Base-by-base conservation (phyloP, 1,140 invertebrate genomes). In the Macrobrachium nipponense region DNA sequence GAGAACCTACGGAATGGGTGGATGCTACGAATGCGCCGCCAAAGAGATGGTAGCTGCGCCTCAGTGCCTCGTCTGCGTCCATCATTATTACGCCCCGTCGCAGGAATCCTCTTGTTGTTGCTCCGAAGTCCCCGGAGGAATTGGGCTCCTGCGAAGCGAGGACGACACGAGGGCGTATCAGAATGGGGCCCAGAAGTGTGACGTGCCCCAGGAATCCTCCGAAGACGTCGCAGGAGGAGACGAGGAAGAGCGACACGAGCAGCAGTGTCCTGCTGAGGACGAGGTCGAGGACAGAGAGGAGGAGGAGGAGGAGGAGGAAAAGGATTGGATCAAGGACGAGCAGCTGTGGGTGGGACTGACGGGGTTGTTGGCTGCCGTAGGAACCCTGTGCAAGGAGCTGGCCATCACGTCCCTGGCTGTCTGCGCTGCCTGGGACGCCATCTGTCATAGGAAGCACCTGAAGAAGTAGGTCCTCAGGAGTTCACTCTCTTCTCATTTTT, bases 371-470 rank as follows among this genome's bases (percentile, higher is more conserved):
- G 51, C 51, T 51, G 51, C 51, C 51, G 51, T 51, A 51, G 64
- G 43, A 51, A 76, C 73, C 7, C 43, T 76, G 4, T 76, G 73
- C 44, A 76, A 76, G 43, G 73, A 76, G 58, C 73, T 51, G n/a
- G 73, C 73, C n/a, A 36, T 76, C 43, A 76, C 73, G 36, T 15
- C 73, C 43, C 43, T 76, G 27, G 36, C 58, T 36, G 73, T 76
- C 11, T 76, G 73, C 20, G 73, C 73, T 11, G 27, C 73, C 43
- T 76, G 73, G 73, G 73, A 76, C 15, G 43, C 58, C 44, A 44
- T 76, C 6, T 51, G 43, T 5, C 73, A 76, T 51, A 58, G 73
- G 43, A 76, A 76, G 44, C 73, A 76, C 10, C 11, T 76, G 51
- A 18, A 51, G 15, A 76, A 51, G 73, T 76, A n/a, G 58, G 73